A percentile compares a stretch with the other conserved stretches of the same genome.
Conservation (phyloP, 2,797 vertebrate genomes). For the Microctenopoma steveboyesi region DNA sequence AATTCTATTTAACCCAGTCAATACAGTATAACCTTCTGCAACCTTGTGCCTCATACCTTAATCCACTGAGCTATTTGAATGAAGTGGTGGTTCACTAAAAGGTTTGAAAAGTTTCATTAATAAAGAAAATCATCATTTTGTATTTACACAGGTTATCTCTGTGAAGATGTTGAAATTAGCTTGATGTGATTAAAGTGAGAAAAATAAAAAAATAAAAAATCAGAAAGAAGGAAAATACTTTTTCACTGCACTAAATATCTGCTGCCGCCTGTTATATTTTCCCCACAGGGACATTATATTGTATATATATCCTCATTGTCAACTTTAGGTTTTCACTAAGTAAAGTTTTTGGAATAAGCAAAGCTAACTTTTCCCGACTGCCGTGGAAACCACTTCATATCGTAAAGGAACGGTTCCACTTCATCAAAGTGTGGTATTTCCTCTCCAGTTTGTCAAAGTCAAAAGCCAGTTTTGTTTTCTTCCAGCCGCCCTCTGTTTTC, state of each 20-base stretch:
- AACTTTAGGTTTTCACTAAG: conserved; percentile 38
- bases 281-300: neutral
- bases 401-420: conserved; percentile 32
- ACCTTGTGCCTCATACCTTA: too few relatives aligned
- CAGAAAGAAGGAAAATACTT: neutral
- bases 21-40: too few relatives aligned
- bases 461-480: conserved; percentile 33
- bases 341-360: conserved; percentile 13
- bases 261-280: conserved; percentile 23
- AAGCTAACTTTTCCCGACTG: conserved; percentile 13
- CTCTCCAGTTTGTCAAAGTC: conserved; percentile 43
- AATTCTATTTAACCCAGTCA: too few relatives aligned
- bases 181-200: too few relatives aligned
- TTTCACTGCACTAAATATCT: neutral
- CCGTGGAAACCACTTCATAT: conserved; percentile 37
- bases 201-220: neutral
- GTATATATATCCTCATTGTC: conserved; percentile 15
- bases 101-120: too few relatives aligned
- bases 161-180: too few relatives aligned
- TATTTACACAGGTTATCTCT: too few relatives aligned
- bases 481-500: conserved; percentile 30
- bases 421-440: conserved; percentile 44
- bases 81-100: too few relatives aligned
- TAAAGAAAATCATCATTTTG: too few relatives aligned
- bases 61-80: too few relatives aligned